Base-by-base conservation (phyloP, 2,113 vertebrate species). In the Perccottus glenii region DNA sequence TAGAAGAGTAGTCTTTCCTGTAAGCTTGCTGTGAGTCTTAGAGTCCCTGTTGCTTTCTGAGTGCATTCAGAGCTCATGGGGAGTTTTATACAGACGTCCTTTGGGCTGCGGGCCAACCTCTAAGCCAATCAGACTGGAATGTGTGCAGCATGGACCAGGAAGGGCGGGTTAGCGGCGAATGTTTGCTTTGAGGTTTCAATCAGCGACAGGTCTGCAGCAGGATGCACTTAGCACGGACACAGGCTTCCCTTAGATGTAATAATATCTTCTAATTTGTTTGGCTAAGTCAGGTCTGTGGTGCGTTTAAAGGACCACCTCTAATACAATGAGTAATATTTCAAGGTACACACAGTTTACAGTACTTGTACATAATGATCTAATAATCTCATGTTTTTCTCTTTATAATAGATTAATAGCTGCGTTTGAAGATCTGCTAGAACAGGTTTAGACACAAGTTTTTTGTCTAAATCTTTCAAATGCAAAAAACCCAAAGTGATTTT, bases 41-140 rank as follows among this genome's bases (percentile, higher is more conserved):
- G 56, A 62, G 62, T 78, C 50, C 27, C 9, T 56, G 58, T 85
- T 66, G 70, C 75, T 86, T 71, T 91, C 89, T 91, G 83, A 87
- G 45, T 79, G 70, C 68, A 82, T 73, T 55, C 78, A 14, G 32
- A 73, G 78, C 85, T 44, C 85, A 58, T 38, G 55, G 55, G 75
- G 64, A 74, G 80, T 67, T 90, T 89, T 93, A 91, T 92, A 90
- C 71, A 77, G 81, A 81, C 66, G 60, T 62, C 48, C 74, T 81
- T 73, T 60, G 87, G 92, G 93, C 86, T 73, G 35, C 0, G 55
- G 79, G 87, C 91, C 92, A 93, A 56, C 16, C 49, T 71, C 84
- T 84, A 57, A 69, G 84, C 93, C 92, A 94, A 94, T 94, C 89
- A 88, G 83, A 70, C 68, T 61, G 81, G 83, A 84, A 78, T 83